Conservation (phyloP, 2,113 vertebrate species). For the Leptodactylus fuscus region DNA sequence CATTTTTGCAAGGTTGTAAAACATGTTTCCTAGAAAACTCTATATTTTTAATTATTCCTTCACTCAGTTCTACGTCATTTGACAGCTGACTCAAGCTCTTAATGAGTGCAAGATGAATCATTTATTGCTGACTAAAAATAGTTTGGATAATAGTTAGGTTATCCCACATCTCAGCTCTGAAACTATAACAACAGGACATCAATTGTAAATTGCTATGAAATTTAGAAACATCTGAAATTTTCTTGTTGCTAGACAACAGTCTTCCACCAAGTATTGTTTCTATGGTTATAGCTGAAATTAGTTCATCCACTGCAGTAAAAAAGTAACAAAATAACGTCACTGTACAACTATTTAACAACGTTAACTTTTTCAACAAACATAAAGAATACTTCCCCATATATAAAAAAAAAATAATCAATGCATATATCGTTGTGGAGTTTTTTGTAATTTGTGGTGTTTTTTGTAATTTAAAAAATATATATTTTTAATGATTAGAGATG, state of each 20-base stretch:
- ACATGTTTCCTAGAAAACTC: slow-evolving; percentile 5
- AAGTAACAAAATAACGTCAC: not conserved
- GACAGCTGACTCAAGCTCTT: slow-evolving; percentile 31
- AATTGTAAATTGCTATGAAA: slow-evolving; percentile 47
- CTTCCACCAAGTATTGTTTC: slow-evolving; percentile 31
- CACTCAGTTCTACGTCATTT: slow-evolving; percentile 9
- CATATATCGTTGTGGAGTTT: not conserved
- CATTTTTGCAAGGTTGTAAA: not conserved
- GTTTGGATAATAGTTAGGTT: slow-evolving; percentile 38
- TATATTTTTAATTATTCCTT: not conserved
- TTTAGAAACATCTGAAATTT: slow-evolving; percentile 44
- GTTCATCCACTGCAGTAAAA: not conserved
- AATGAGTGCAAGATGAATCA: slow-evolving; percentile 28
- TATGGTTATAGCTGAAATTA: slow-evolving; percentile 48
- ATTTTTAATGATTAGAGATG: not conserved
- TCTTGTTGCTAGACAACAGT: slow-evolving; percentile 59
- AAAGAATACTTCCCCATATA: not conserved
- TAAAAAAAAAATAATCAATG: not conserved
- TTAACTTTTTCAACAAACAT: not conserved
- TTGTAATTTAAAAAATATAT: not conserved
- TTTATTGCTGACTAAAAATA: slow-evolving; percentile 48
- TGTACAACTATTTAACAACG: not conserved
- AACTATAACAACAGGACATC: slow-evolving; percentile 53
- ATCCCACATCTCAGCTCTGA: slow-evolving; percentile 32
- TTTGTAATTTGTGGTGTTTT: not conserved